These are phyloP conservation scores for Micronisus gabar DNA, from an alignment of 2,113 vertebrate species.

Conservation along the genomic window DNA sequence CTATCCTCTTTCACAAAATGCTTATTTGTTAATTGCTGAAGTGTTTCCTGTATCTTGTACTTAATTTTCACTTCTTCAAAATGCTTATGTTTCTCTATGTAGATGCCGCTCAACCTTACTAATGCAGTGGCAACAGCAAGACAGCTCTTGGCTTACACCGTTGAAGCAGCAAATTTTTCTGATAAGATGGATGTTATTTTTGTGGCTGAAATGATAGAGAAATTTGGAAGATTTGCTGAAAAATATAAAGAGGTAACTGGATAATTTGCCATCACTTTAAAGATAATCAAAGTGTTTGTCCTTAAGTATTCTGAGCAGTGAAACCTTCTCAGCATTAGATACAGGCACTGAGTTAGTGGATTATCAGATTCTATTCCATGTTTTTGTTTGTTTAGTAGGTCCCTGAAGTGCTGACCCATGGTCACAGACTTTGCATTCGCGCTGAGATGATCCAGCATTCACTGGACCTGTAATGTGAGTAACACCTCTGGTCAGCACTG, in stretches of 20 bases:
- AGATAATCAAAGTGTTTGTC: background rate
- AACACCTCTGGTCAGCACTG: conserved; percentile 68
- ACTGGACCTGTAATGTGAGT: conserved; percentile 65
- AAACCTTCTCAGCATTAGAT: conserved; percentile 4
- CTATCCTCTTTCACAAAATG: background rate
- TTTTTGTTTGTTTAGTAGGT: conserved; percentile 71
- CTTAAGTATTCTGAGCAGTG: conserved; percentile 1
- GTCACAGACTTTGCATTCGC: conserved; percentile 59
- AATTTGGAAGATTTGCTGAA: conserved; percentile 93
- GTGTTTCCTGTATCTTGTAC: background rate
- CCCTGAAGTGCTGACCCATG: conserved; percentile 63
- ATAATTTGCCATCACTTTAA: conserved; percentile 19
- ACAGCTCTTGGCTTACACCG: conserved; percentile 88
- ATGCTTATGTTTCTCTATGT: background rate
- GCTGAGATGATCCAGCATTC: conserved; percentile 67
- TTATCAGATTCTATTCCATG: conserved; percentile 51
- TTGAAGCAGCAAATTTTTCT: conserved; percentile 94
- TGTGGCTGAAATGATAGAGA: conserved; percentile 98
- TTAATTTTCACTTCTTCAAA: background rate
- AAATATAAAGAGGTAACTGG: conserved; percentile 91
- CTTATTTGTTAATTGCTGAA: background rate
- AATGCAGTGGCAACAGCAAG: conserved; percentile 89
- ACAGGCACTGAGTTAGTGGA: conserved; percentile 28
- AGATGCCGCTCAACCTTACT: conserved; percentile 97
- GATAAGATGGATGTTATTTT: conserved; percentile 99